Evolutionary conservation across 2,797 vertebrate species (phyloP).

Genomic region (Protonibea diacanthus): DNA sequence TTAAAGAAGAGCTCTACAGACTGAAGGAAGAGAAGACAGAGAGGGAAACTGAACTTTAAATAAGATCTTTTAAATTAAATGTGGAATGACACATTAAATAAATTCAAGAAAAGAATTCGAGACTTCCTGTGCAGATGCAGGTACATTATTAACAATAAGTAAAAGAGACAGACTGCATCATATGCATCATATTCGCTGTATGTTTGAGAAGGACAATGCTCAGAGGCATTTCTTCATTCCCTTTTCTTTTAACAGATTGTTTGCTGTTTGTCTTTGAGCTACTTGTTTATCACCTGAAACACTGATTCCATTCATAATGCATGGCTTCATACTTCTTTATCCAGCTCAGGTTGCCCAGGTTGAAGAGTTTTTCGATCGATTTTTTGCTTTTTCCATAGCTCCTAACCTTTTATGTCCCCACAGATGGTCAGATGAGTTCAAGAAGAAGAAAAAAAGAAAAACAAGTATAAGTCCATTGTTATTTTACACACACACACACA

Average conservation of each 20-base stretch:
- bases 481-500: not conserved
- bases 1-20: slow-evolving; percentile 4
- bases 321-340: not conserved
- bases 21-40: not conserved
- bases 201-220: too few relatives aligned
- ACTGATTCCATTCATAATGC: not conserved
- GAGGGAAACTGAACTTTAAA: not conserved
- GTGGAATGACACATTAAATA: not conserved
- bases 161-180: not conserved
- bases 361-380: not conserved
- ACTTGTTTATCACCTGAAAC: not conserved
- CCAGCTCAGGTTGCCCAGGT: not conserved
- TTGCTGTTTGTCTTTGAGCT: not conserved
- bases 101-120: not conserved
- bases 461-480: too few relatives aligned
- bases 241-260: not conserved
- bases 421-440: not conserved
- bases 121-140: not conserved
- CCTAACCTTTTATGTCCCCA: too few relatives aligned
- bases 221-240: not conserved
- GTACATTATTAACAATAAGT: not conserved
- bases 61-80: not conserved
- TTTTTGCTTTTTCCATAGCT: not conserved
- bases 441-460: not conserved
- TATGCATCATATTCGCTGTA: not conserved